Evolutionary conservation across 2,888 invertebrate species (phyloP), one percentile per base, ranked within the genome.

Genomic region (Calameuta filiformis): DNA sequence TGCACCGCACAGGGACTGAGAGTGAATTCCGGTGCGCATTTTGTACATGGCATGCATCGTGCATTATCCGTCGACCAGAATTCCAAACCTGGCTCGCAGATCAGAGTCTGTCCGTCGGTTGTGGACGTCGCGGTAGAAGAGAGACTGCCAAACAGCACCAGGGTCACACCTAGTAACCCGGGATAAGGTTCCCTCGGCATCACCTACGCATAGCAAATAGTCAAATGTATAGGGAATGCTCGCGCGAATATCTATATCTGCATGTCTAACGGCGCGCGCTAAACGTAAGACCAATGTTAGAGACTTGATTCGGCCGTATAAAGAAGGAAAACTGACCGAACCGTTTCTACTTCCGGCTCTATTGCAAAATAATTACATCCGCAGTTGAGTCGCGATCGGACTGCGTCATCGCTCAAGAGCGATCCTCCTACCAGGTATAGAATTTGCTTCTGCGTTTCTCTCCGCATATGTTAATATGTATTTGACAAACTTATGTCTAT

Each of bases 1-100:
- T 96, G 95, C 80, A 95, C 92, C 87, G 95, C 95, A 92, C 96
- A 96, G 78, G 96, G 96, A 77, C 94, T 93, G 81, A 95, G 90
- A 71, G 96, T 95, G 81, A 95, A 94, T 76, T 91, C 87, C 33
- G 93, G 92, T 85, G 94, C 94, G 92, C 96, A 96, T 88, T 93
- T 93, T 78, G 95, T 95, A 92, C 96, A 96, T 80, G 95, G 94
- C 86, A 94, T 92, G 92, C 96, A 96, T 85, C 92, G 91, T 89
- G 94, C 94, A 83, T 92, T 93, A 85, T 94, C 93, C 82, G 94
- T 93, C 91, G 95, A 94, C 94, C 96, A 95, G 94, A 95, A 96
- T 90, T 94, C 94, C 83, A 93, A 93, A 75, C 95, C 94, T 87
- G 91, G 93, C 92, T 83, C 88, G 87, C 85, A 91, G 89, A 84